Evolutionary conservation across 2,888 invertebrate genomes (phyloP).

Genomic region (Mythimna impura): DNA sequence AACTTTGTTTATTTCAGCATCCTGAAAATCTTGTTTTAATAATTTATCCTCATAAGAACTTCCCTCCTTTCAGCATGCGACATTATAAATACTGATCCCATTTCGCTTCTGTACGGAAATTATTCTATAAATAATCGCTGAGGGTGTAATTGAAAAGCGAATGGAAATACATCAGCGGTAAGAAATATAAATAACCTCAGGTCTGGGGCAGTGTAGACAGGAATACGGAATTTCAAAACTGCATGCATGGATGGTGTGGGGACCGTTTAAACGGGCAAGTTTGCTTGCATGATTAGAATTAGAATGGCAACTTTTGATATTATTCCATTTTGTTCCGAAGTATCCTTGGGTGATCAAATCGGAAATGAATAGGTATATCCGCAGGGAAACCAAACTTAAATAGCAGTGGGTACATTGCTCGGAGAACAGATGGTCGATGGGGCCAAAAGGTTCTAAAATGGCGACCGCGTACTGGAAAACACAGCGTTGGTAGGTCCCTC

Average conservation of each 20-base stretch:
- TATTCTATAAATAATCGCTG: constrained; percentile 50
- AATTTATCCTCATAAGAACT: too few relatives aligned
- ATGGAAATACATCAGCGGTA: constrained; percentile 50
- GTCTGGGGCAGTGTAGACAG: constrained; percentile 63
- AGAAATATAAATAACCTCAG: constrained; percentile 59
- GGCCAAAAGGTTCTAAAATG: too few relatives aligned
- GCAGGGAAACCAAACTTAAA: too few relatives aligned
- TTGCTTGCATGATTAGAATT: constrained; percentile 48
- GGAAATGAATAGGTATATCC: too few relatives aligned
- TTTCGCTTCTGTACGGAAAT: constrained; percentile 29
- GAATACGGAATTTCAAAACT: constrained; percentile 75
- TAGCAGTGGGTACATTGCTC: too few relatives aligned
- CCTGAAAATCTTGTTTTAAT: too few relatives aligned
- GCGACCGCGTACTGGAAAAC: too few relatives aligned
- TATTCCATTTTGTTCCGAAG: too few relatives aligned
- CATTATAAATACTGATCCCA: not conserved
- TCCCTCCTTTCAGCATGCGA: not conserved
- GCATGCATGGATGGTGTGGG: constrained; percentile 67
- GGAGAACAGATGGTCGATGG: too few relatives aligned
- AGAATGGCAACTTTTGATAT: not conserved
- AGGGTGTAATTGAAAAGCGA: constrained; percentile 50
- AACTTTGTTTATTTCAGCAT: too few relatives aligned
- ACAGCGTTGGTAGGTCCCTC: too few relatives aligned
- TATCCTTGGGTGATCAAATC: too few relatives aligned
- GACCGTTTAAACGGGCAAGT: constrained; percentile 61